Percentiles rank a stretch among this genome's conserved stretches.
These are phyloP conservation scores for Ciona savignyi DNA, from an alignment of 23 tunicate genomes.

Conservation along the genomic window DNA sequence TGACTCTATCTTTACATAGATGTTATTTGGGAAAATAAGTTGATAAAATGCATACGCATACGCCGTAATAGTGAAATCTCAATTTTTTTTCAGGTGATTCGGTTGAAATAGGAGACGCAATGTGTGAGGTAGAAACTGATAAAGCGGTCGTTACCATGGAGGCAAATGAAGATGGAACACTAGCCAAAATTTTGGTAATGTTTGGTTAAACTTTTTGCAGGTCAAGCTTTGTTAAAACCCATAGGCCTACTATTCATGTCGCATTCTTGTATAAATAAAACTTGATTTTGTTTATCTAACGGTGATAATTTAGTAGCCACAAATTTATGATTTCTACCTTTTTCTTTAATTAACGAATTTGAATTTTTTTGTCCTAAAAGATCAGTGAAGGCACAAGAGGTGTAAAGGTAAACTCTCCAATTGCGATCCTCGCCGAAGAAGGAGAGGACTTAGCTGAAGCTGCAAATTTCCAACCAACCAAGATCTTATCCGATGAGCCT, in stretches of 20 bases:
- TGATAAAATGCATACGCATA: too few relatives aligned
- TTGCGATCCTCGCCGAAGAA: constrained; percentile 67
- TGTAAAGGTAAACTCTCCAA: constrained; percentile 50
- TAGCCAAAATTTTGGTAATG: constrained; percentile 68
- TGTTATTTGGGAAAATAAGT: too few relatives aligned
- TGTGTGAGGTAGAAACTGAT: constrained; percentile 91
- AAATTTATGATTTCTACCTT: too few relatives aligned
- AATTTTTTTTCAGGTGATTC: constrained; percentile 30
- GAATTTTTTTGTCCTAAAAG: neutral
- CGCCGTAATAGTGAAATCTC: too few relatives aligned
- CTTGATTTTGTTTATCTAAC: too few relatives aligned
- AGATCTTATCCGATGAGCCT: neutral
- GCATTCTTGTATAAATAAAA: too few relatives aligned
- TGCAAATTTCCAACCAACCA: constrained; percentile 8
- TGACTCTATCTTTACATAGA: too few relatives aligned
- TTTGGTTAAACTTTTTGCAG: too few relatives aligned
- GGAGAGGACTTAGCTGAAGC: constrained; percentile 42
- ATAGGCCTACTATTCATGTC: too few relatives aligned
- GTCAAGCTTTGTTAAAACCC: too few relatives aligned
- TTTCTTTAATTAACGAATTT: neutral
- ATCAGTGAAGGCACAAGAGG: constrained; percentile 47
- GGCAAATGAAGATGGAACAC: constrained; percentile 55
- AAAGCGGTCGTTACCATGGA: constrained; percentile 88
- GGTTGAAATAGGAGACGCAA: constrained; percentile 81
- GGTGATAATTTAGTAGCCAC: too few relatives aligned